A percentile compares a stretch with the other conserved stretches of the same genome.
phyloP scores from a whole-genome alignment of 2,113 vertebrate species.

The Brienomyrus longianalis region DNA sequence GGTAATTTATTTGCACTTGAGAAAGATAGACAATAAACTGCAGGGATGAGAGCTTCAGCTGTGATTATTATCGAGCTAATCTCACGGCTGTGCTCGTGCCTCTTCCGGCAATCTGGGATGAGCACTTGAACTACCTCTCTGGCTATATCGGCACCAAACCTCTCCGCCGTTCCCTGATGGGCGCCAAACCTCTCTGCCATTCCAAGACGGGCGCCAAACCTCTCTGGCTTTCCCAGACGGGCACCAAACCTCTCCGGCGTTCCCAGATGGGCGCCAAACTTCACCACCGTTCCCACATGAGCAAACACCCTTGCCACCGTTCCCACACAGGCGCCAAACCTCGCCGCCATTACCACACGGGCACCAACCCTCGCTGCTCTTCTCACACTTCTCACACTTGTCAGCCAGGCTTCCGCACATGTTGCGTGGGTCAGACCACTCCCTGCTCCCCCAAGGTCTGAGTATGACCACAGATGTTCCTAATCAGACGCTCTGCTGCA shows the following conservation, averaged over 20 bases:
- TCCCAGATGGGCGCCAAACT: background rate
- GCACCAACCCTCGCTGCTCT: background rate
- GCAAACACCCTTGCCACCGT: no score
- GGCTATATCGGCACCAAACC: background rate
- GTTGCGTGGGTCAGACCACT: constrained; percentile 35
- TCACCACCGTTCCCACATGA: no score
- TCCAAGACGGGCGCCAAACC: background rate
- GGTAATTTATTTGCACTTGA: constrained; percentile 28
- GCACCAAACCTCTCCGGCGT: rapidly evolving
- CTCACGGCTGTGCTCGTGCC: constrained; percentile 29
- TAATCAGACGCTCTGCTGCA: background rate
- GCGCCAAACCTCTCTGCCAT: background rate
- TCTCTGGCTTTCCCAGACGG: background rate
- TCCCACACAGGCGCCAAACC: no score
- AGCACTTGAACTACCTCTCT: background rate
- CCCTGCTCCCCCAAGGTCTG: constrained; percentile 27
- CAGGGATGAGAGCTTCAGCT: constrained; percentile 28
- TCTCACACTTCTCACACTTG: background rate
- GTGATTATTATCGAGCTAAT: constrained; percentile 26
- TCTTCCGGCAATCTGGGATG: constrained; percentile 25
- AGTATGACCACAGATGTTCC: constrained; percentile 6
- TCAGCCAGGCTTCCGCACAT: background rate
- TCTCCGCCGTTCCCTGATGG: background rate
- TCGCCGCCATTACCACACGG: no score
- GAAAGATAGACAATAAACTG: constrained; percentile 32